Evolutionary conservation across 2,797 vertebrate species (phyloP).

Genomic region (Liasis olivaceus): DNA sequence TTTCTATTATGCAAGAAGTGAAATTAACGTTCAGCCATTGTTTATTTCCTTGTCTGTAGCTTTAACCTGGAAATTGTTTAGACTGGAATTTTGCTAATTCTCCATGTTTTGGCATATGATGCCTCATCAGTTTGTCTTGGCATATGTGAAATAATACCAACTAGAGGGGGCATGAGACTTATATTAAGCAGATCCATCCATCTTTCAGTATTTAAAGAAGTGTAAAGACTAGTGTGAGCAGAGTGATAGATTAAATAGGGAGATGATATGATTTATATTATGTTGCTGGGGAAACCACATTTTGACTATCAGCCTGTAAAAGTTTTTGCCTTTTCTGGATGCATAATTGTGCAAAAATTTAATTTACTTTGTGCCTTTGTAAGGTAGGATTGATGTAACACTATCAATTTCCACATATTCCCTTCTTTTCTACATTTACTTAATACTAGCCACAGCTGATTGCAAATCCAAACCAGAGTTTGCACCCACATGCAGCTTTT

Average conservation of each 20-base stretch:
- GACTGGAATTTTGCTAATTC: neutral
- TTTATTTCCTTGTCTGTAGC: neutral
- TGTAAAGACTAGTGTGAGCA: neutral
- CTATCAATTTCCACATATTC: neutral
- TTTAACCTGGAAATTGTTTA: neutral
- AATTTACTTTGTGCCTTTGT: neutral
- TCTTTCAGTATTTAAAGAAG: neutral
- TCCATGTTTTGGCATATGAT: neutral
- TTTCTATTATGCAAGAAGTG: neutral
- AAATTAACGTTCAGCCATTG: neutral
- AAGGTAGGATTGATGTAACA: neutral
- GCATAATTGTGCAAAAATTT: neutral
- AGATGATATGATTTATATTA: neutral
- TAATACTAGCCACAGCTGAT: neutral
- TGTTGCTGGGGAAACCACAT: no score
- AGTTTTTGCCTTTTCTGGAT: neutral
- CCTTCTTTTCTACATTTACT: neutral
- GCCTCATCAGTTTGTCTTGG: neutral
- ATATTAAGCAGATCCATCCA: neutral
- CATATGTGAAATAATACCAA: neutral
- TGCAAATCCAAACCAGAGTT: neutral
- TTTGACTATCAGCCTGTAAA: neutral
- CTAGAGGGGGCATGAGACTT: neutral
- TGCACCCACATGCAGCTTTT: neutral
- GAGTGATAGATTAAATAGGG: neutral